Conservation (phyloP, 2,888 invertebrate genomes). For the Pterostichus niger region DNA sequence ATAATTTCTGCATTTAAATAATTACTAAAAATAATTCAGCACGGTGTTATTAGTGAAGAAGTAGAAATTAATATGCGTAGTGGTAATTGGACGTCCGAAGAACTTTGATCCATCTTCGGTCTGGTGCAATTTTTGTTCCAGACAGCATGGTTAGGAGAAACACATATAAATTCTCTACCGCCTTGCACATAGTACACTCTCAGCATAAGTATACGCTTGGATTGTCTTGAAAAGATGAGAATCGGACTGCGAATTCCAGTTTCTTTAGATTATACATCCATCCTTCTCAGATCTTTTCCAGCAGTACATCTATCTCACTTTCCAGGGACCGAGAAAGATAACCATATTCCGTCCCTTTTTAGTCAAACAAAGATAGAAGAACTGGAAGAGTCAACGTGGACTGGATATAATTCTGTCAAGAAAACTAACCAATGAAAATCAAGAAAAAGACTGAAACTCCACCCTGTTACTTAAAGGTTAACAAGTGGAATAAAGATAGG, state of each 20-base stretch:
- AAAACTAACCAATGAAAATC: conserved; percentile 35
- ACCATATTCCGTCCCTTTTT: background rate
- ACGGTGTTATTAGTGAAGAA: too few relatives aligned
- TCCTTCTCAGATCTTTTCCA: conserved; percentile 70
- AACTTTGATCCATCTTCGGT: conserved; percentile 50
- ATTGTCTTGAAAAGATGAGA: conserved; percentile 77
- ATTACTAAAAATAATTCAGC: too few relatives aligned
- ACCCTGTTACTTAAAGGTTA: conserved; percentile 58
- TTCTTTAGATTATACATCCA: conserved; percentile 75
- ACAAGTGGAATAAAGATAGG: conserved; percentile 49
- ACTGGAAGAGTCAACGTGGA: conserved; percentile 59
- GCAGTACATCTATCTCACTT: conserved; percentile 54
- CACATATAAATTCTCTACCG: conserved; percentile 73
- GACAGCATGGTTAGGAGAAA: conserved; percentile 75
- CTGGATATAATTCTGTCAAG: conserved; percentile 35
- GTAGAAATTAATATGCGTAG: conserved; percentile 3
- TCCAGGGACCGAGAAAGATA: conserved; percentile 20
- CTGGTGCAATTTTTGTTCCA: conserved; percentile 67
- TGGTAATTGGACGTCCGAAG: conserved; percentile 26
- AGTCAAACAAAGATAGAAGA: conserved; percentile 7
- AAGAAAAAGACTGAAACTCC: background rate
- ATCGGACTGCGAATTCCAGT: conserved; percentile 76
- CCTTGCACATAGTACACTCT: conserved; percentile 70
- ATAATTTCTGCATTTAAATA: too few relatives aligned
- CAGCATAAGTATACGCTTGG: conserved; percentile 76